Base-by-base conservation (phyloP, 2,797 vertebrate genomes). In the Dicrostonyx torquatus region DNA sequence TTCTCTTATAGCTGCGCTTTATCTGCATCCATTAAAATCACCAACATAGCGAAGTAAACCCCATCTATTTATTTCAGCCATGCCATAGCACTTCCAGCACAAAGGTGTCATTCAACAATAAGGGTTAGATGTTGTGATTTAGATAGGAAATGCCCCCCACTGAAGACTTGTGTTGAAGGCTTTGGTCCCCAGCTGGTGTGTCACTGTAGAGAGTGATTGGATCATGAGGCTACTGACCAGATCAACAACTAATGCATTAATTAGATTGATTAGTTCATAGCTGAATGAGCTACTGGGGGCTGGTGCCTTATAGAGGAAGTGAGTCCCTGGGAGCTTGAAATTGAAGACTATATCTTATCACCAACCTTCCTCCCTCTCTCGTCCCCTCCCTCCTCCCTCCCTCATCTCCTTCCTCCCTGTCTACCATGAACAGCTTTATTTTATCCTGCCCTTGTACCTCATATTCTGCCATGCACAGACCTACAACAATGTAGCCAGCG, bases 51-150 rank as follows among this genome's bases (percentile, higher is more conserved):
- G 64, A 84, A 24, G 64, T 53, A 80, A 93, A 87, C 14, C 43
- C 7, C 15, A 45, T n/a, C 72, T 91, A 45, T 75, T 78, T 87
- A 34, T n/a, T 83, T 62, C 15, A 82, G 68, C 58, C 86, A 43
- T 58, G 26, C 14, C 18, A 88, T 62, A 90, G 85, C 29, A 55
- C 43, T 85, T 77, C n/a, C 60, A 45, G 43, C 12, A 75, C 75
- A 91, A 89, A 94, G 76, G 14, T 64, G 12, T 37, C 86, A 93
- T 20, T 77, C 75, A 77, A 55, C 92, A 94, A 76, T 50, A 90
- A 87, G 75, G 34, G 40, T 7, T 86, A 53, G 75, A 88, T 87
- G 18, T 48, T 40, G 37, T 62, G 24, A 7, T 20, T 84, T 64
- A 45, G 29, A 48, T 34, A 34, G 1, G 17, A 84, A 84, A 64